Percentiles rank a stretch among this genome's conserved stretches.
These are phyloP conservation scores for Engraulis encrasicolus DNA, from an alignment of 2,113 vertebrate species.

Conservation along the genomic window DNA sequence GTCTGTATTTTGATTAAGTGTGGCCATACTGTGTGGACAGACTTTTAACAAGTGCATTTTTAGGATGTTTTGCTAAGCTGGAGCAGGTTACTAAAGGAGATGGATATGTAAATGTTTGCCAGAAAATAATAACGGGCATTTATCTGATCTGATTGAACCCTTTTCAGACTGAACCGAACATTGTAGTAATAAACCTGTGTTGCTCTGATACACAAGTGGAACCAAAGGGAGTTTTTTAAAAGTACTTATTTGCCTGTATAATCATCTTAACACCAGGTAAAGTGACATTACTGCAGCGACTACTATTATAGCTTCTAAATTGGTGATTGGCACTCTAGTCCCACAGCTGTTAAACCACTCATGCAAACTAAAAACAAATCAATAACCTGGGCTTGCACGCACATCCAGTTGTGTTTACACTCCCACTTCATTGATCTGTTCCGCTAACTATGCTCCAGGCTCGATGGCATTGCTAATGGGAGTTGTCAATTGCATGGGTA, in stretches of 20 bases:
- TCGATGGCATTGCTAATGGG: background rate
- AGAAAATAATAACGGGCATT: no score
- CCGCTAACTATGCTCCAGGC: background rate
- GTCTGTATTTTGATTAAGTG: conserved; percentile 27
- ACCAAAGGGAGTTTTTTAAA: no score
- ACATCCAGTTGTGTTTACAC: background rate
- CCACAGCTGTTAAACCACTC: background rate
- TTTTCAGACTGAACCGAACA: no score
- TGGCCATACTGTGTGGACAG: background rate
- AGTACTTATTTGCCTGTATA: background rate
- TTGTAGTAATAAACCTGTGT: background rate
- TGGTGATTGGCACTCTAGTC: background rate
- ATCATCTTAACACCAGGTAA: background rate
- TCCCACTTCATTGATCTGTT: background rate
- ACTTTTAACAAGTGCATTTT: background rate
- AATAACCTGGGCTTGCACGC: background rate
- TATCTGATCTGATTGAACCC: no score
- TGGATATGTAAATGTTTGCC: background rate
- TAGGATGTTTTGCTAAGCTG: background rate
- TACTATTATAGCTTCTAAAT: background rate
- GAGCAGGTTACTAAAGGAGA: background rate
- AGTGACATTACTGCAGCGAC: background rate
- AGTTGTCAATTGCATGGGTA: no score
- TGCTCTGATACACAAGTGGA: no score
- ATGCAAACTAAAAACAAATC: background rate